Base-by-base conservation (phyloP, 2,113 vertebrate genomes). In the Crypturellus undulatus region DNA sequence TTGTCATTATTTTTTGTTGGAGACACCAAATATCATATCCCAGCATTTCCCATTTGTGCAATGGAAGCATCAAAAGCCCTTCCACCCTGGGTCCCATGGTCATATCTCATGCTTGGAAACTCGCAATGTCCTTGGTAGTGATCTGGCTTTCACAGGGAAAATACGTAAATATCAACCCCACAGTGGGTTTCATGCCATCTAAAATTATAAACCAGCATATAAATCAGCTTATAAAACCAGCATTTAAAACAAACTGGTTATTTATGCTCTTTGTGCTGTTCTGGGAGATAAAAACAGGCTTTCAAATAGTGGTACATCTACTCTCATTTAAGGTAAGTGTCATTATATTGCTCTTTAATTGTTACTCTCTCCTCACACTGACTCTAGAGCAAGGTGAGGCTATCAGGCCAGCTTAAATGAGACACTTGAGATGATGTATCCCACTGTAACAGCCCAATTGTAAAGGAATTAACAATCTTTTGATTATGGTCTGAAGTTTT, bases 1-100 rank as follows among this genome's bases (percentile, higher is more conserved):
- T 84, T 68, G 19, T 16, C 32, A 51, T 58, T 68, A 68, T 54
- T 14, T 40, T 40, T 36, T 72, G 0, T 0, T 62, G 34, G 22
- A 78, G n/a, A 42, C n/a, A 65, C 1, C 1, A 0, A 78, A 20
- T 4, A 54, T 93, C 13, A 58, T 25, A 49, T 47, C 67, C 15
- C 12, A 79, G 22, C 9, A 75, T 4, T n/a, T 67, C 22, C 28
- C 10, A 15, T 52, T 30, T 62, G 52, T 12, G 5, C 18, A 5
- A 64, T 1, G 5, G 25, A 94, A 92, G 30, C n/a, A 40, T 67
- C 3, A 80, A 79, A 86, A 65, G 9, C 4, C 13, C 56, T 43
- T 0, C 0, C 4, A 36, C 10, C 11, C 30, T 65, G 13, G 76
- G 40, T 6, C 9, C 7, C 4, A 3, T 19, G 32, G 24, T 32